Percentiles rank a stretch among this genome's conserved stretches.
These are phyloP conservation scores for Polydrusus tereticollis DNA, from an alignment of 2,888 invertebrate species.

Conservation along the genomic window DNA sequence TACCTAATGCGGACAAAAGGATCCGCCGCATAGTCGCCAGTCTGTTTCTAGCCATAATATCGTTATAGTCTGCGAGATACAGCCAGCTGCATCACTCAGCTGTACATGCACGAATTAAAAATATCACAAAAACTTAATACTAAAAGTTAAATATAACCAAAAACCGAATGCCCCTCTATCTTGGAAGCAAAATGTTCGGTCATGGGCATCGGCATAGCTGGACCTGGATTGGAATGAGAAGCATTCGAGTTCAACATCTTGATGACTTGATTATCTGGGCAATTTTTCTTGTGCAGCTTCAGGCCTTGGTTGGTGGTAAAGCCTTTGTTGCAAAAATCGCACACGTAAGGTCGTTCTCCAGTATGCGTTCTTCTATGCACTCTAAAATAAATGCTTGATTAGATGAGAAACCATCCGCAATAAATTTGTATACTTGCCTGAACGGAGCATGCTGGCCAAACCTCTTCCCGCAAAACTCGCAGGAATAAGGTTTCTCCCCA, in stretches of 20 bases:
- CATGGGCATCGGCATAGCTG: neutral
- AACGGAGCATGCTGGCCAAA: constrained; percentile 57
- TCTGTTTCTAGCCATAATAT: too few species aligned
- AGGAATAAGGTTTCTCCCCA: constrained; percentile 63
- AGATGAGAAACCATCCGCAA: too few species aligned
- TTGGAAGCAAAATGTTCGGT: neutral
- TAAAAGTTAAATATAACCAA: constrained; percentile 20
- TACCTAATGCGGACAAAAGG: too few species aligned
- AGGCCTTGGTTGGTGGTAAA: constrained; percentile 72
- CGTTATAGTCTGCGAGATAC: too few species aligned
- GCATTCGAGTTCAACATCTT: constrained; percentile 35
- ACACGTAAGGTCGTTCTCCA: constrained; percentile 65
- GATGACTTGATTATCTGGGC: constrained; percentile 60
- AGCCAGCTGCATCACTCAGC: too few species aligned
- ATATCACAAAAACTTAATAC: constrained; percentile 23
- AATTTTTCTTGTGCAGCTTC: constrained; percentile 67
- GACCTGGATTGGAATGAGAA: neutral
- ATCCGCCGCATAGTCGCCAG: too few species aligned
- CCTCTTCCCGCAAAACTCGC: constrained; percentile 57
- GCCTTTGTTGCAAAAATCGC: constrained; percentile 70
- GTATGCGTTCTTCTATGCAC: constrained; percentile 61
- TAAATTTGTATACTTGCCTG: constrained; percentile 21
- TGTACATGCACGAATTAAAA: neutral
- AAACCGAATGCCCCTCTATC: constrained; percentile 7
- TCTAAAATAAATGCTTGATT: constrained; percentile 54